phyloP scores from a whole-genome alignment of 2,113 vertebrate species.

The Uria lomvia region DNA sequence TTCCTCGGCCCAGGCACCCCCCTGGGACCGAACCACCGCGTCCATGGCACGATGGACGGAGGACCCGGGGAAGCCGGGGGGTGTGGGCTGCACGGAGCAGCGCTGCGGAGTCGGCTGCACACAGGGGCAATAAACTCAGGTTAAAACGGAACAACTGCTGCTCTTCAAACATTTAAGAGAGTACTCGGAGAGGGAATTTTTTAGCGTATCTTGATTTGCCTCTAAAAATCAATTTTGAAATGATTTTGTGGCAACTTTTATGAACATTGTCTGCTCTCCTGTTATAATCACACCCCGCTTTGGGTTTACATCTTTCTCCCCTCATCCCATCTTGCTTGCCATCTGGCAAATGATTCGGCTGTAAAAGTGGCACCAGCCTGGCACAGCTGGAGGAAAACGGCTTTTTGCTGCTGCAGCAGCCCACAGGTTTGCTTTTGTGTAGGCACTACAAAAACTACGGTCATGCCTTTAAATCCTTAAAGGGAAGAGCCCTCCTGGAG shows the following conservation, averaged over 20 bases:
- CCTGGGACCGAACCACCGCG: not conserved
- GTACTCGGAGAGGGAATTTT: not conserved
- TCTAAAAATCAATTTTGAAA: slow-evolving; percentile 25
- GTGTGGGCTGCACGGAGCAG: not conserved
- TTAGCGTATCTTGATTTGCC: not conserved
- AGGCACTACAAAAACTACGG: not conserved
- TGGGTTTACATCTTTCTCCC: not conserved
- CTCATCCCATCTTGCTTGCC: slow-evolving; percentile 25
- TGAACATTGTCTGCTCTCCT: not conserved
- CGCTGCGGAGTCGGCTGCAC: fast-evolving
- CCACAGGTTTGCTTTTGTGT: not conserved
- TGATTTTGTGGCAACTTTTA: not conserved
- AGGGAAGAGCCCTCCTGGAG: not conserved
- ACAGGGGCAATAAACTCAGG: not conserved
- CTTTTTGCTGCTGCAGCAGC: not conserved
- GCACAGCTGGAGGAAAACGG: slow-evolving; percentile 22
- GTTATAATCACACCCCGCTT: not conserved
- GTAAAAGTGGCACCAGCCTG: not conserved
- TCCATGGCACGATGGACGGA: fast-evolving
- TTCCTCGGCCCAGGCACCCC: not conserved
- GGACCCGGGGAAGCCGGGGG: not conserved
- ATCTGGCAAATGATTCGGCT: slow-evolving; percentile 5
- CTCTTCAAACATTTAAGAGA: not conserved
- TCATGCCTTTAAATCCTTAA: not conserved
- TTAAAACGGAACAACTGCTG: not conserved